phyloP scores from a whole-genome alignment of 2,797 vertebrate genomes.

The Miichthys miiuy region DNA sequence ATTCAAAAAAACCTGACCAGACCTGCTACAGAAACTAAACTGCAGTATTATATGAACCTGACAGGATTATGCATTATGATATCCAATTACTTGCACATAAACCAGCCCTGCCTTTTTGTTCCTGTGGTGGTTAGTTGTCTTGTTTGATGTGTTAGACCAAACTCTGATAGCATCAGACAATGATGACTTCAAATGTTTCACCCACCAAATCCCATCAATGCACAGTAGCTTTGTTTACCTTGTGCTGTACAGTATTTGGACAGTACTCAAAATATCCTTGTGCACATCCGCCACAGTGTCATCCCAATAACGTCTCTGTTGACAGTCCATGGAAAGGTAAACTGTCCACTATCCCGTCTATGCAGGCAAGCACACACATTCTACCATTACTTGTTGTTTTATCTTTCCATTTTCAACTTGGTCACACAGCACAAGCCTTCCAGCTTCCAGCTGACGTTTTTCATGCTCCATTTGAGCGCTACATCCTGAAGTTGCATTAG shows the following conservation, averaged over 20 bases:
- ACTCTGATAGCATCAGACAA: constrained; percentile 24
- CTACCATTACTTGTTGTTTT: not conserved
- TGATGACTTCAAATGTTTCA: not conserved
- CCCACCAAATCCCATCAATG: not conserved
- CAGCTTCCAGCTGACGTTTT: not conserved
- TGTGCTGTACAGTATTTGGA: constrained; percentile 54
- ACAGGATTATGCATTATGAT: not conserved
- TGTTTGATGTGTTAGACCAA: constrained; percentile 27
- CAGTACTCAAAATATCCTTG: constrained; percentile 50
- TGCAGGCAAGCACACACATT: not conserved
- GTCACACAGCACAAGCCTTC: not conserved
- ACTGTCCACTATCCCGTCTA: not conserved
- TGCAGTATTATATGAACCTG: not conserved
- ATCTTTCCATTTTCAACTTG: not conserved
- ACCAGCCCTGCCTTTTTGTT: not conserved
- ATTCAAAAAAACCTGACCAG: not conserved
- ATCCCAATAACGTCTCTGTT: constrained; percentile 41
- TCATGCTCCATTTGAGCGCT: not conserved
- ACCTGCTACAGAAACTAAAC: not conserved
- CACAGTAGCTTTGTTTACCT: constrained; percentile 19
- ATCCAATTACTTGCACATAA: not conserved
- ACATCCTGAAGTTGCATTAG: not conserved
- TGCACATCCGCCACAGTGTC: constrained; percentile 38
- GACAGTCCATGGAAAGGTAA: constrained; percentile 62
- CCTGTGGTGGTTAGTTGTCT: constrained; percentile 11